Percentiles rank a stretch among this genome's conserved stretches.
Conservation (phyloP, 1,140 invertebrate genomes). For the Polyergus mexicanus region DNA sequence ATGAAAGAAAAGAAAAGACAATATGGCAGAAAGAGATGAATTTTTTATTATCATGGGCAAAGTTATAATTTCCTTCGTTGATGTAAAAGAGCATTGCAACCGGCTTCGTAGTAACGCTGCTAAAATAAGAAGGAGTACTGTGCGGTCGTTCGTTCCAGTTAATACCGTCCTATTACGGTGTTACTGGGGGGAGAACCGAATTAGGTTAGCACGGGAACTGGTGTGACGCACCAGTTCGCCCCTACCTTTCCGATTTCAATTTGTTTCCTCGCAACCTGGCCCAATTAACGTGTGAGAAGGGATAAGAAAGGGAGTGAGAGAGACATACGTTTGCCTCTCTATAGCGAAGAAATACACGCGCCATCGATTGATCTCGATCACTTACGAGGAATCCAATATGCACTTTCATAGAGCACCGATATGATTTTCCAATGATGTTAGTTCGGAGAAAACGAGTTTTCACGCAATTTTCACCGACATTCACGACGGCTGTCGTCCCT, state of each 20-base stretch:
- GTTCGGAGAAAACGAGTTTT: conserved; percentile 61
- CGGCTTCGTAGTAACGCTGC: background rate
- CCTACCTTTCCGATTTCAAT: conserved; percentile 61
- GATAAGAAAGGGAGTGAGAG: conserved; percentile 29
- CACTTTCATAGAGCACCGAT: conserved; percentile 40
- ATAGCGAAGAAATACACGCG: conserved; percentile 9
- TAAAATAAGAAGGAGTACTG: conserved; percentile 51
- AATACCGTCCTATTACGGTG: conserved; percentile 66
- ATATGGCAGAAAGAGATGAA: background rate
- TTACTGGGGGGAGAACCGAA: conserved; percentile 46
- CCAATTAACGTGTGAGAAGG: conserved; percentile 67
- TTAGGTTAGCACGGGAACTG: conserved; percentile 66
- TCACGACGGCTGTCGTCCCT: background rate
- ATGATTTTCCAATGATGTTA: conserved; percentile 58
- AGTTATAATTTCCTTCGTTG: conserved; percentile 25
- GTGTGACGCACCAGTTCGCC: conserved; percentile 60
- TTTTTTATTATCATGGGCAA: conserved; percentile 47
- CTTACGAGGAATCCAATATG: conserved; percentile 59
- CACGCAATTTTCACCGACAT: conserved; percentile 61
- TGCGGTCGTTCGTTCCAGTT: conserved; percentile 49
- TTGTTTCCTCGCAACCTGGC: conserved; percentile 56
- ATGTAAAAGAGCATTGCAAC: background rate
- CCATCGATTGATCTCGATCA: conserved; percentile 55
- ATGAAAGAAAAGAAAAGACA: background rate
- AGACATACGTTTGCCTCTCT: background rate